These are phyloP conservation scores for Brenthis hecate DNA, from an alignment of 2,888 invertebrate species.

Conservation along the genomic window DNA sequence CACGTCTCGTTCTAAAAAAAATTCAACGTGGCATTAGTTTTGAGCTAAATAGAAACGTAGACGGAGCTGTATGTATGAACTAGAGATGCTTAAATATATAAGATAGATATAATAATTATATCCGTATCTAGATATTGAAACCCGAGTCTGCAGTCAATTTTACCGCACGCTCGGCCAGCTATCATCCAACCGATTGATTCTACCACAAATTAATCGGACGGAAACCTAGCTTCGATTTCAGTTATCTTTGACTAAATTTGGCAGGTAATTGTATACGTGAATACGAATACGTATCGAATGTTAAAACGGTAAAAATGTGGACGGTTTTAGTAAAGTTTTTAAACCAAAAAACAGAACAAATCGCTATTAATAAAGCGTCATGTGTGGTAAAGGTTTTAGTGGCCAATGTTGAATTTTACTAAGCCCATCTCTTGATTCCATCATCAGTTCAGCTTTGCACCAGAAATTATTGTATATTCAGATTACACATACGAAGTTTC, in stretches of 20 bases:
- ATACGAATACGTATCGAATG: neutral
- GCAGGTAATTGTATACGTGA: neutral
- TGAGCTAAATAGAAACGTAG: neutral
- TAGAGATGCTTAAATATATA: neutral
- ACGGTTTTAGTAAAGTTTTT: conserved; percentile 11
- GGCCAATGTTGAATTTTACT: no score
- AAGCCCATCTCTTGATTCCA: no score
- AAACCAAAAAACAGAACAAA: no score
- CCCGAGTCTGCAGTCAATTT: conserved; percentile 26
- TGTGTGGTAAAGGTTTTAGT: no score
- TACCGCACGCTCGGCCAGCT: conserved; percentile 34
- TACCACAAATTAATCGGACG: conserved; percentile 37
- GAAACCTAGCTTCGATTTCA: conserved; percentile 29
- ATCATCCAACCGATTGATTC: conserved; percentile 38
- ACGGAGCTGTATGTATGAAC: no score
- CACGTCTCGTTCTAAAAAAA: neutral
- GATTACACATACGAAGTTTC: no score
- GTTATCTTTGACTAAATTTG: conserved; percentile 32
- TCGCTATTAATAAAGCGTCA: no score
- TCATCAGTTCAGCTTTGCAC: no score
- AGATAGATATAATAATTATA: neutral
- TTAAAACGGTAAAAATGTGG: neutral
- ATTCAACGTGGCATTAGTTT: neutral
- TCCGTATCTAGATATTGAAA: conserved; percentile 11
- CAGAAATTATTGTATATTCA: no score